Evolutionary conservation across 2,113 vertebrate genomes (phyloP), one percentile per base, ranked within the genome.

Genomic region (Macaca mulatta): DNA sequence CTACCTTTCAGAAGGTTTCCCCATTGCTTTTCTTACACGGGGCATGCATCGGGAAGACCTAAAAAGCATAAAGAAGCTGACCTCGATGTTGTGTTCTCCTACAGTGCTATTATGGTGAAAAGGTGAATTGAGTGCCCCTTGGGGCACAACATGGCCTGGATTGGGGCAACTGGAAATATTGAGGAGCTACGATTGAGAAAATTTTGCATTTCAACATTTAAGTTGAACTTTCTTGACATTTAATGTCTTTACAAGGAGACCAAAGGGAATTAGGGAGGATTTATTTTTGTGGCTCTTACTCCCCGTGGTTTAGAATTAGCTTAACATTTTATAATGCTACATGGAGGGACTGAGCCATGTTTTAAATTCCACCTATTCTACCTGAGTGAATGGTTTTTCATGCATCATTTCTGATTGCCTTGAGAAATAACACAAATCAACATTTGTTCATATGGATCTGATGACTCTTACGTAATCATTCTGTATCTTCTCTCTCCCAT

Each of bases 281-380:
- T 94, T 70, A 79, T 70, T 84, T 93, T 74, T 90, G 61, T 57
- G 1, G 23, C 8, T 84, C 84, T 94, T 80, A 30, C 16, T 91
- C 30, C 20, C 32, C 64, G 25, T 93, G 16, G 27, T 38, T 88
- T 93, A 90, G 81, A 96, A 88, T 83, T 96, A 86, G 55, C 59
- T 72, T 86, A 75, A 38, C n/a, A 83, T 90, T 94, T 72, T 64
- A 78, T 57, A 92, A 75, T 87, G 52, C 23, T 50, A 67, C 38
- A 22, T 78, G 35, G 40, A 88, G 17, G 43, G 52, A 79, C 30
- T 69, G 52, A 94, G 27, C 32, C 59, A 43, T 57, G 14, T 16
- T 83, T 81, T 77, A 69, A 96, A 52, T 79, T 80, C 9, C 5
- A 67, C 50, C 20, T 64, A 12, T 72, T 83, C 35, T 67, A 45